A percentile compares a stretch with the other conserved stretches of the same genome.
phyloP scores from a whole-genome alignment of 2,113 vertebrate species.

The Sminthopsis crassicaudata region DNA sequence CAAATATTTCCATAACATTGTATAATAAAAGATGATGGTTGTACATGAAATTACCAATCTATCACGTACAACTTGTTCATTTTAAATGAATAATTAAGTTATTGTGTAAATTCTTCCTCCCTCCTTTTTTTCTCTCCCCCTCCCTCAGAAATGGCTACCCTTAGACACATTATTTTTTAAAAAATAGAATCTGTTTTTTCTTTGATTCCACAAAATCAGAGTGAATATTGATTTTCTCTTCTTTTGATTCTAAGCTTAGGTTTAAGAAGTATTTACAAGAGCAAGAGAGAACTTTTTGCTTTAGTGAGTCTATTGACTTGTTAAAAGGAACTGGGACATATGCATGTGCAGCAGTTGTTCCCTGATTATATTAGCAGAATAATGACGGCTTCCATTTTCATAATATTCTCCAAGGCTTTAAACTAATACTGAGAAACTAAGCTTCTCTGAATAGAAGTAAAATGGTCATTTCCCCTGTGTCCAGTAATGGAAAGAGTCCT shows the following conservation, averaged over 20 bases:
- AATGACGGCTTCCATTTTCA: constrained; percentile 3
- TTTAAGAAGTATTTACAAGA: constrained; percentile 20
- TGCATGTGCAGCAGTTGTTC: constrained; percentile 14
- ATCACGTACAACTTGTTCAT: neutral
- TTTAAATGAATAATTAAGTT: neutral
- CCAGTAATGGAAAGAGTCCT: neutral
- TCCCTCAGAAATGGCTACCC: neutral
- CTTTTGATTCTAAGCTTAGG: neutral
- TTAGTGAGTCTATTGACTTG: neutral
- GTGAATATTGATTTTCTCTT: neutral
- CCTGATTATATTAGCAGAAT: neutral
- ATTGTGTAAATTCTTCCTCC: neutral
- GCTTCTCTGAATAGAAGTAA: constrained; percentile 22
- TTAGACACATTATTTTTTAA: neutral
- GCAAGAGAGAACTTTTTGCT: constrained; percentile 11
- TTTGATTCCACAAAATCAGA: constrained; percentile 38
- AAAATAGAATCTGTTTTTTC: neutral
- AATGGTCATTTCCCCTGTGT: neutral
- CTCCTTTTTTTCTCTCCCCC: neutral
- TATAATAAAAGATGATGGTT: neutral
- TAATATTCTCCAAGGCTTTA: constrained; percentile 10
- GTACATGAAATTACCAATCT: neutral
- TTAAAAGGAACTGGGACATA: neutral
- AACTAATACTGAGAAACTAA: constrained; percentile 26
- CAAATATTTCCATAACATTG: neutral